These are phyloP conservation scores for Lates calcarifer DNA, from an alignment of 2,113 vertebrate genomes.

Conservation along the genomic window DNA sequence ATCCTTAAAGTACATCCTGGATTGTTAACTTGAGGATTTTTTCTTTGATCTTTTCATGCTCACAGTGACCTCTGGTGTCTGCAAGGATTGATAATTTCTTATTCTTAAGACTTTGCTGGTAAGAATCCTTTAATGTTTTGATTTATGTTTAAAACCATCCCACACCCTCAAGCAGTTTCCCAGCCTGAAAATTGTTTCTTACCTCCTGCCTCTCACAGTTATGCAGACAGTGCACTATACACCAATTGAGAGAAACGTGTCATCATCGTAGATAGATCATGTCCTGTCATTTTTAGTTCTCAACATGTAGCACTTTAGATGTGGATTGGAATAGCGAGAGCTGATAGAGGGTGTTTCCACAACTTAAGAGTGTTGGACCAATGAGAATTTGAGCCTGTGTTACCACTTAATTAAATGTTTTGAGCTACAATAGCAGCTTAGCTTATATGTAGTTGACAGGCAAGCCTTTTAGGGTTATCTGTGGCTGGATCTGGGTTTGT, in stretches of 20 bases:
- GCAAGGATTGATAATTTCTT: constrained; percentile 40
- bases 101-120: constrained; percentile 67
- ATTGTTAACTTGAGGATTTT: constrained; percentile 3
- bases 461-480: constrained; percentile 18
- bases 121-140: constrained; percentile 76
- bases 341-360: constrained; percentile 45
- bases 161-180: constrained; percentile 80
- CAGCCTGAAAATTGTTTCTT: constrained; percentile 77
- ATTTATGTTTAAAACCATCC: constrained; percentile 82
- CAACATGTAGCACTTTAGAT: constrained; percentile 22
- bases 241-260: constrained; percentile 46
- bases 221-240: constrained; percentile 10
- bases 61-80: constrained; percentile 56
- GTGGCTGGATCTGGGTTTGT: constrained; percentile 17
- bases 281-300: constrained; percentile 32
- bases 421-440: constrained; percentile 46
- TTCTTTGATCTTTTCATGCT: constrained; percentile 4
- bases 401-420: constrained; percentile 62
- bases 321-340: constrained; percentile 36
- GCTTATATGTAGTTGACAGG: constrained; percentile 37
- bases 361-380: constrained; percentile 34
- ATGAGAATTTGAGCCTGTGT: constrained; percentile 44
- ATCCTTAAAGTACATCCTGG: not conserved
- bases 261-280: constrained; percentile 31
- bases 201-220: constrained; percentile 22